Percentiles rank a stretch among this genome's conserved stretches.
Evolutionary conservation across 1,140 invertebrate genomes (phyloP).

Genomic region (Aphidius gifuensis): DNA sequence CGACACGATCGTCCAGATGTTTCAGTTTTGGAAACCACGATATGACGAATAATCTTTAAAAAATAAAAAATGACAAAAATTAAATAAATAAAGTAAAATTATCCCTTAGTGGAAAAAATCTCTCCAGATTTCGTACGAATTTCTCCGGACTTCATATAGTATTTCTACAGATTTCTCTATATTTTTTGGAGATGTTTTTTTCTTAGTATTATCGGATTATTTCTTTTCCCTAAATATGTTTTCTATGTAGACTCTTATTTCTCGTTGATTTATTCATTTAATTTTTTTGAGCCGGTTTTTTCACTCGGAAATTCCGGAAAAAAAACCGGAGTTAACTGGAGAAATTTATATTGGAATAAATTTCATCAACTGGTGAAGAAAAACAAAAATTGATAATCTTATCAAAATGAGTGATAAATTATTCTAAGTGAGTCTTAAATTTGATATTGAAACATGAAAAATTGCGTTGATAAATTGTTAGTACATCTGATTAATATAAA

Average conservation of each 20-base stretch:
- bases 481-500: not conserved
- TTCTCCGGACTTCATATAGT: not conserved
- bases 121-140: not conserved
- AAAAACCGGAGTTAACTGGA: not conserved
- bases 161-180: too few relatives aligned
- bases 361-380: too few relatives aligned
- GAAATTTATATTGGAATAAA: not conserved
- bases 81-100: conserved; percentile 16
- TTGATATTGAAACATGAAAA: too few relatives aligned
- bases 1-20: conserved; percentile 65
- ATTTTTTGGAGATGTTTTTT: too few relatives aligned
- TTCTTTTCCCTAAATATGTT: not conserved
- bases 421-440: too few relatives aligned
- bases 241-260: not conserved
- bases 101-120: not conserved
- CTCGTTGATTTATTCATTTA: too few relatives aligned
- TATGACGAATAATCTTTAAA: conserved; percentile 64
- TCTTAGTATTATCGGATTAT: too few relatives aligned
- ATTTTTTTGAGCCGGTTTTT: too few relatives aligned
- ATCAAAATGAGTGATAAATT: too few relatives aligned
- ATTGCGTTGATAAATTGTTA: too few relatives aligned
- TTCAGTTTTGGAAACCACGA: conserved; percentile 64
- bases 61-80: conserved; percentile 7
- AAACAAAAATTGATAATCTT: too few relatives aligned
- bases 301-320: not conserved